A percentile compares a stretch with the other conserved stretches of the same genome.
These are phyloP conservation scores for Peromyscus aztecus DNA, from an alignment of 2,797 vertebrate species.

Conservation along the genomic window DNA sequence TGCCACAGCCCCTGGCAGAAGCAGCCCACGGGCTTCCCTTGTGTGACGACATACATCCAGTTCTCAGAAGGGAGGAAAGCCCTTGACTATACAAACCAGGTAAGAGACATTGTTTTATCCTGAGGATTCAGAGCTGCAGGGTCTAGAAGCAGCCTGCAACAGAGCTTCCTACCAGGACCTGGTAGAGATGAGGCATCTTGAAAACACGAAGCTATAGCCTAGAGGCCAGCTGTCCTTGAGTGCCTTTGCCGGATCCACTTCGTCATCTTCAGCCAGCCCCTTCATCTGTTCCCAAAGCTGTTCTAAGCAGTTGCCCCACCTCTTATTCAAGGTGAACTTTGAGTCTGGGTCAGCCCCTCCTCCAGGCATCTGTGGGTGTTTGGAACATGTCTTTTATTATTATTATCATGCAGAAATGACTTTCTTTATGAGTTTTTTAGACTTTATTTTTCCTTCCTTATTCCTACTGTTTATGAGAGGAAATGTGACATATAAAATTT, in stretches of 20 bases:
- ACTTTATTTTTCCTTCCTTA: background rate
- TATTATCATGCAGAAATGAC: background rate
- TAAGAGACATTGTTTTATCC: background rate
- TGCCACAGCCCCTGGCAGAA: background rate
- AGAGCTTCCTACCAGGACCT: background rate
- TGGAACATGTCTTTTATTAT: background rate
- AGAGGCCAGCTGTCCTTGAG: background rate
- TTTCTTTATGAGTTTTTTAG: background rate
- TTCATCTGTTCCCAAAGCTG: constrained; percentile 62
- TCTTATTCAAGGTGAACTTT: constrained; percentile 58
- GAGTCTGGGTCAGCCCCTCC: background rate
- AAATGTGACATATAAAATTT: background rate
- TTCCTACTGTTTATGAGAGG: background rate
- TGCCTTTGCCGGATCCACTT: background rate
- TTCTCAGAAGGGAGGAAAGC: background rate
- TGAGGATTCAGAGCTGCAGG: background rate
- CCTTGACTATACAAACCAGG: background rate
- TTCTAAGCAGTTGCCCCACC: background rate
- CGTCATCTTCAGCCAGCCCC: background rate
- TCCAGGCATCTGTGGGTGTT: background rate
- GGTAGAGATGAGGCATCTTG: background rate
- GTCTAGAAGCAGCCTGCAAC: background rate
- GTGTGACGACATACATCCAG: background rate
- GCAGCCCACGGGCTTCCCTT: background rate
- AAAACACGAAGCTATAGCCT: background rate